These are phyloP conservation scores for Rhyacophila evoluta DNA, from an alignment of 2,888 invertebrate species.

Conservation along the genomic window DNA sequence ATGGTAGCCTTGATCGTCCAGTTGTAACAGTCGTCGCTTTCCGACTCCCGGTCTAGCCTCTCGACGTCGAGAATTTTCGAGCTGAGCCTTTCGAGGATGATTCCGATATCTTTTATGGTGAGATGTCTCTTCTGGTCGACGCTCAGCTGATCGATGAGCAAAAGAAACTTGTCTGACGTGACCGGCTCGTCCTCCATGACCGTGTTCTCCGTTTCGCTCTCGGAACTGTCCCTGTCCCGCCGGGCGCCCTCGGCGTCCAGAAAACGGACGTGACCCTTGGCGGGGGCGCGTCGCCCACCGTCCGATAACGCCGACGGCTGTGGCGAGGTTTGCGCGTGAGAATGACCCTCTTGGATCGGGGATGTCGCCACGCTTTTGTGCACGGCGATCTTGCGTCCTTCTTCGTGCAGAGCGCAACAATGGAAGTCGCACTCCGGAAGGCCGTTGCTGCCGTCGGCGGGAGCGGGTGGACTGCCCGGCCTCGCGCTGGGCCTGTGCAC, in stretches of 20 bases:
- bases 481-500: slow-evolving; percentile 77
- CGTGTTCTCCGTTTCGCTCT: slow-evolving; percentile 94
- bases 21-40: slow-evolving; percentile 94
- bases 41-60: slow-evolving; percentile 90
- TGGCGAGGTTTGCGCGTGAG: slow-evolving; percentile 70
- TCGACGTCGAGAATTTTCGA: slow-evolving; percentile 95
- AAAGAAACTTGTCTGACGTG: slow-evolving; percentile 91
- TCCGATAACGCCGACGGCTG: slow-evolving; percentile 67
- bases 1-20: slow-evolving; percentile 98
- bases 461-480: slow-evolving; percentile 74
- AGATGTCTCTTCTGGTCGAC: slow-evolving; percentile 93
- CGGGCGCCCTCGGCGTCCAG: slow-evolving; percentile 79
- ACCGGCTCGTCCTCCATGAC: slow-evolving; percentile 91
- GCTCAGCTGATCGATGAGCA: slow-evolving; percentile 92
- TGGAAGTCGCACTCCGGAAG: slow-evolving; percentile 91
- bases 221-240: slow-evolving; percentile 87
- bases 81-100: slow-evolving; percentile 91
- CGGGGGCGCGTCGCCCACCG: slow-evolving; percentile 66
- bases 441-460: slow-evolving; percentile 68
- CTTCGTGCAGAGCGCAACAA: slow-evolving; percentile 94
- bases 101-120: slow-evolving; percentile 94
- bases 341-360: slow-evolving; percentile 82
- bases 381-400: slow-evolving; percentile 90
- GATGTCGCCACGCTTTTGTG: slow-evolving; percentile 94
- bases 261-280: slow-evolving; percentile 86